Conservation (phyloP, 64 coral and sea anemone genomes). For the Actinia tenebrosa region DNA sequence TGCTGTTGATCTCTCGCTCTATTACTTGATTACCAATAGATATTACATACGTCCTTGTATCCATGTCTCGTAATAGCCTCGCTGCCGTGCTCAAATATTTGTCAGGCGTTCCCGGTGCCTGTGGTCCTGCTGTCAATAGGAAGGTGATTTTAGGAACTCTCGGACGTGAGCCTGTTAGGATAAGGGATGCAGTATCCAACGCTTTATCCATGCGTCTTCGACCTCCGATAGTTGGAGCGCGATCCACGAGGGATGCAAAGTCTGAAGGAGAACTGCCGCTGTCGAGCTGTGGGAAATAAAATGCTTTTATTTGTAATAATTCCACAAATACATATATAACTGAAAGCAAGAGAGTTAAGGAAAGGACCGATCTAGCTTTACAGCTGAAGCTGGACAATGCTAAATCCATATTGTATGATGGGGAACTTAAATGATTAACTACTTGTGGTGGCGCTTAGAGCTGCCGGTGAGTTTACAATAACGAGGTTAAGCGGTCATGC, state of each 20-base stretch:
- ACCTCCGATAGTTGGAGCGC: constrained; percentile 15
- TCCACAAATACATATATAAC: no score
- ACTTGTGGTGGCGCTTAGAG: no score
- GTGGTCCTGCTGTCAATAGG: constrained; percentile 21
- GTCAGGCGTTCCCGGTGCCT: background rate
- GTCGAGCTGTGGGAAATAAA: background rate
- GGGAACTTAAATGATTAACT: no score
- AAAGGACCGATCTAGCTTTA: background rate
- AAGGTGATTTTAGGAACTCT: constrained; percentile 31
- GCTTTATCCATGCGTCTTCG: constrained; percentile 43
- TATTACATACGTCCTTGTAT: constrained; percentile 11
- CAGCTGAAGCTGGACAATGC: no score
- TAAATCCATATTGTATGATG: no score
- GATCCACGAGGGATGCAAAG: constrained; percentile 6
- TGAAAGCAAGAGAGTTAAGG: no score
- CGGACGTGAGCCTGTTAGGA: constrained; percentile 6
- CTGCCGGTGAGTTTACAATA: no score
- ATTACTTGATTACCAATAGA: constrained; percentile 33
- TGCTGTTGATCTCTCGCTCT: constrained; percentile 6
- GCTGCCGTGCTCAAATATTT: constrained; percentile 18
- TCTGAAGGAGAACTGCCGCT: background rate
- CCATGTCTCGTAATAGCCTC: background rate
- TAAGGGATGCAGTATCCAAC: constrained; percentile 13
- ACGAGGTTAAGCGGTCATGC: no score
- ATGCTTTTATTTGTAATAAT: background rate